A percentile compares a stretch with the other conserved stretches of the same genome.
Conservation (phyloP, 2,888 invertebrate species). For the Chydorus sphaericus region DNA sequence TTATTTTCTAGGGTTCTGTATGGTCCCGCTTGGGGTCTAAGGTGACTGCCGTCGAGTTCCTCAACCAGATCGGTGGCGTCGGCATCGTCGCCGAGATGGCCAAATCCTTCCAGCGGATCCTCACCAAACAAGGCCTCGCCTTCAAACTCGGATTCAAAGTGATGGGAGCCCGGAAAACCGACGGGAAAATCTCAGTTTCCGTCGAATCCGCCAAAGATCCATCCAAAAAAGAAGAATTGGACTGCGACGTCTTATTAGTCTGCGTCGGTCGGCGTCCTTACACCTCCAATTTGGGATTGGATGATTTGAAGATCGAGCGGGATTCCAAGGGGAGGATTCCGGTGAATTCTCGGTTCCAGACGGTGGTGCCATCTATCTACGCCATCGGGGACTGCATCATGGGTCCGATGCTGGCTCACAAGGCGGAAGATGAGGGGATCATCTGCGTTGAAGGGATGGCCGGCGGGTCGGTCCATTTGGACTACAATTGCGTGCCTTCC, state of each 20-base stretch:
- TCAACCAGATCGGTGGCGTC: constrained; percentile 76
- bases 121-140: constrained; percentile 73
- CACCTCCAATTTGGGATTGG: constrained; percentile 78
- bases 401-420: constrained; percentile 99
- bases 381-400: constrained; percentile 98
- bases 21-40: constrained; percentile 87
- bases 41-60: constrained; percentile 89
- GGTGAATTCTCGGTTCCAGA: constrained; percentile 88
- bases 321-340: constrained; percentile 91
- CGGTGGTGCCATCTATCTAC: constrained; percentile 83
- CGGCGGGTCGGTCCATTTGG: constrained; percentile 89
- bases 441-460: constrained; percentile 87
- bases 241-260: constrained; percentile 85
- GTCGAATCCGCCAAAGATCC: constrained; percentile 69
- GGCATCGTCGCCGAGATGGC: constrained; percentile 94
- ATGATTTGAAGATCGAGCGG: constrained; percentile 77
- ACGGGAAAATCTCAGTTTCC: constrained; percentile 52
- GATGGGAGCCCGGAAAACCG: constrained; percentile 56
- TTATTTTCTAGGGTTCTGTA: constrained; percentile 57
- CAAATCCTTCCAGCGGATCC: constrained; percentile 77
- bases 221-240: constrained; percentile 66
- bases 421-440: constrained; percentile 97
- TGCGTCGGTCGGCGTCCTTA: constrained; percentile 91
- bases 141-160: constrained; percentile 95
- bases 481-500: constrained; percentile 98